Percentiles rank a stretch among this genome's conserved stretches.
These are phyloP conservation scores for Germaria angustata DNA, from an alignment of 2,888 invertebrate species.

Conservation along the genomic window DNA sequence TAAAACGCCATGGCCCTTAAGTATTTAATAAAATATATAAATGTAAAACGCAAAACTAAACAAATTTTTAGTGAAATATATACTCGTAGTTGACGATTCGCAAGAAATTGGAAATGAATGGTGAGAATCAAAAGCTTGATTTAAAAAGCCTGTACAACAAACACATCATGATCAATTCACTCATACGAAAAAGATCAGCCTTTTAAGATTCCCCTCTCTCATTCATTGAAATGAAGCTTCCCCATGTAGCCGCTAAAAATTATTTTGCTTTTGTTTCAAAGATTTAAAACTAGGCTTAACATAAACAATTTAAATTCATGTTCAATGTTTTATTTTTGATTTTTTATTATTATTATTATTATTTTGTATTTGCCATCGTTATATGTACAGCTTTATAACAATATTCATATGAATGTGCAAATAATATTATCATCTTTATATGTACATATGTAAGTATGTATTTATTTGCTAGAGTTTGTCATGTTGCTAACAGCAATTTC, in stretches of 20 bases:
- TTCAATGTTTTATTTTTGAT: not conserved
- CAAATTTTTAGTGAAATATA: slow-evolving; percentile 42
- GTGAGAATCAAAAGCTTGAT: slow-evolving; percentile 58
- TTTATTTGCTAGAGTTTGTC: not conserved
- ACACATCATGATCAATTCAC: slow-evolving; percentile 5
- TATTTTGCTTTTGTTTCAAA: no score
- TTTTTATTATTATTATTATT: no score
- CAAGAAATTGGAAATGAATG: slow-evolving; percentile 59
- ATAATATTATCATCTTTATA: not conserved
- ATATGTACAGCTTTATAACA: not conserved
- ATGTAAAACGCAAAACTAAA: slow-evolving; percentile 15
- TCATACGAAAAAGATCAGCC: not conserved
- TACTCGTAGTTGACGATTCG: slow-evolving; percentile 47
- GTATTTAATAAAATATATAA: not conserved
- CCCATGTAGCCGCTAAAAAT: no score
- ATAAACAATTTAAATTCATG: not conserved
- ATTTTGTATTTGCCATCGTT: not conserved
- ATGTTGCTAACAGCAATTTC: not conserved
- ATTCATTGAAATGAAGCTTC: not conserved
- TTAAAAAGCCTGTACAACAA: slow-evolving; percentile 1
- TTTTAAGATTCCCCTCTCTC: slow-evolving; percentile 30
- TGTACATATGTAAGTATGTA: not conserved
- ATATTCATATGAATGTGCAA: not conserved
- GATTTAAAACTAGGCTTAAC: no score
- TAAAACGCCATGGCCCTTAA: slow-evolving; percentile 24